Conservation (phyloP, 1,140 invertebrate genomes). For the Formica selysi region DNA sequence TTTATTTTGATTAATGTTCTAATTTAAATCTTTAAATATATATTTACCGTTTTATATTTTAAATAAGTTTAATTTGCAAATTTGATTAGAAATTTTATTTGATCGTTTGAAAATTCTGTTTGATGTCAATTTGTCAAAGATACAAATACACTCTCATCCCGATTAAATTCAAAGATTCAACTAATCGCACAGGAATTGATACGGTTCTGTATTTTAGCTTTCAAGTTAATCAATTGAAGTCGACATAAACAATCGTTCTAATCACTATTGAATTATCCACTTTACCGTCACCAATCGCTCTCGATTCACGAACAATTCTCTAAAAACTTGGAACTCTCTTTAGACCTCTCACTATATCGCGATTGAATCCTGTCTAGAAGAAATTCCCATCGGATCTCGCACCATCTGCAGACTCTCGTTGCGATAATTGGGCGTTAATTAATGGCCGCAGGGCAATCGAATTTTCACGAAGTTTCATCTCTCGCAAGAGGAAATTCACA, state of each 20-base stretch:
- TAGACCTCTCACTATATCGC: neutral
- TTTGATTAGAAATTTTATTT: conserved; percentile 20
- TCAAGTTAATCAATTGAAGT: neutral
- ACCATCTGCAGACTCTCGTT: conserved; percentile 41
- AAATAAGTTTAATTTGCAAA: too few species aligned
- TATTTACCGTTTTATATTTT: neutral
- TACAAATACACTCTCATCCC: neutral
- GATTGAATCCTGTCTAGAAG: conserved; percentile 61
- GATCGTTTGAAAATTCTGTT: neutral
- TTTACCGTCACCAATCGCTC: neutral
- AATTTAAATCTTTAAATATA: neutral
- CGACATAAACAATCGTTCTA: conserved; percentile 25
- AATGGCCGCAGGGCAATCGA: conserved; percentile 66
- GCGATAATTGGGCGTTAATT: conserved; percentile 74
- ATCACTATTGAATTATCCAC: conserved; percentile 15
- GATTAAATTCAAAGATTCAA: conserved; percentile 1
- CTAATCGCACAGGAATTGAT: neutral
- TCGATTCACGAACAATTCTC: neutral
- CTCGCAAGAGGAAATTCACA: conserved; percentile 27
- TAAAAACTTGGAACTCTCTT: conserved; percentile 25
- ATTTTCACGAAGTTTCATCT: conserved; percentile 70
- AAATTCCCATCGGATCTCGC: conserved; percentile 56
- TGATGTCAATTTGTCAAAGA: neutral
- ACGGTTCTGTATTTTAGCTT: neutral
- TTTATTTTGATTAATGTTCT: neutral